phyloP scores from a whole-genome alignment of 2,797 vertebrate species.

The Paratrypauchen microcephalus region DNA sequence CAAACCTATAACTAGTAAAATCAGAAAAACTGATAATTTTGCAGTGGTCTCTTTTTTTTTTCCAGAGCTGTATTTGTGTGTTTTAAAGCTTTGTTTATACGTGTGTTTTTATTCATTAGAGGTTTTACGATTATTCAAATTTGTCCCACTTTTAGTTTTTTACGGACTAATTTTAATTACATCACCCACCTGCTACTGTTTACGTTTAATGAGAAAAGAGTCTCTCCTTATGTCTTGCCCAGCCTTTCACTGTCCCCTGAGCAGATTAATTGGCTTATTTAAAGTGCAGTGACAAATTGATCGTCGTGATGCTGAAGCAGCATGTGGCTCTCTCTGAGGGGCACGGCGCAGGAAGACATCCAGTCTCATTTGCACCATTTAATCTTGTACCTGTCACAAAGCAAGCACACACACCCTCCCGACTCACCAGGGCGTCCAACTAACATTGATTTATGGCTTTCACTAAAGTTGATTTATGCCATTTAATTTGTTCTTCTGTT shows the following conservation, averaged over 20 bases:
- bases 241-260: constrained; percentile 9
- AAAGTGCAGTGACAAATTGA: constrained; percentile 54
- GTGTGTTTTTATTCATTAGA: not conserved
- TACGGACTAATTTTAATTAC: not conserved
- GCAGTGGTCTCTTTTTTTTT: too few species aligned
- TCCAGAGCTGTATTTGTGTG: too few species aligned
- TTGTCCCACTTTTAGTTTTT: constrained; percentile 11
- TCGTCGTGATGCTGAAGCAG: constrained; percentile 62
- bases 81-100: not conserved
- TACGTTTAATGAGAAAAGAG: not conserved
- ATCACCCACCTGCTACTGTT: not conserved
- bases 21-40: too few species aligned
- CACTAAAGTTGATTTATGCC: constrained; percentile 45
- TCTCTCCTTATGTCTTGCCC: not conserved
- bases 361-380: constrained; percentile 48
- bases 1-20: too few species aligned
- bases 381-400: constrained; percentile 50
- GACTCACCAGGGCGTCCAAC: constrained; percentile 4
- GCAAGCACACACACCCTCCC: constrained; percentile 12
- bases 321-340: constrained; percentile 40
- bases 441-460: constrained; percentile 49
- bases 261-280: constrained; percentile 54
- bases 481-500: constrained; percentile 48
- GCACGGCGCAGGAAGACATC: constrained; percentile 43
- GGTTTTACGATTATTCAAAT: not conserved